phyloP scores from a whole-genome alignment of 2,888 invertebrate species.

The Ecdyonurus torrentis region DNA sequence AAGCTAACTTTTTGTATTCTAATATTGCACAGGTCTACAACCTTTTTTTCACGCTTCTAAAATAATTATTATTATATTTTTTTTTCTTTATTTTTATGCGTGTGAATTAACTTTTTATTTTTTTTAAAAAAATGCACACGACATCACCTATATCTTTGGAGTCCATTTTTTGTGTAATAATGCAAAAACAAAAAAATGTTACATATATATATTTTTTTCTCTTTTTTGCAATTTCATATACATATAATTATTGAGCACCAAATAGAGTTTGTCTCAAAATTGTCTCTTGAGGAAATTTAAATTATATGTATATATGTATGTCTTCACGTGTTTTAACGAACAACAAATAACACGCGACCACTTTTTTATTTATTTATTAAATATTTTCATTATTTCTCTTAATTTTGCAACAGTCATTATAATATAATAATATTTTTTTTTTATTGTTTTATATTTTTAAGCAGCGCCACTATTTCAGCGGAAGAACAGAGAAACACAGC shows the following conservation, averaged over 20 bases:
- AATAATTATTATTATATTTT: not conserved
- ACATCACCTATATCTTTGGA: not conserved
- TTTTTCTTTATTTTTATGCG: too few species aligned
- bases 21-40: constrained; percentile 16
- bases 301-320: not conserved
- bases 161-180: not conserved
- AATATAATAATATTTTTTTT: not conserved
- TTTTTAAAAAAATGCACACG: not conserved
- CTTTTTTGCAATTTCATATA: not conserved
- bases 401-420: not conserved
- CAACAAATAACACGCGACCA: constrained; percentile 2
- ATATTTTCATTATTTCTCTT: not conserved
- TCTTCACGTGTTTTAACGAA: not conserved
- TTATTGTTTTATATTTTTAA: not conserved
- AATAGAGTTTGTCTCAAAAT: not conserved
- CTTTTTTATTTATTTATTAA: not conserved
- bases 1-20: constrained; percentile 11
- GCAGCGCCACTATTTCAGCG: constrained; percentile 1
- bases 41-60: not conserved
- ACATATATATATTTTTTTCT: not conserved
- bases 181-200: too few species aligned
- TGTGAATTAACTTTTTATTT: too few species aligned
- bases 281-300: not conserved
- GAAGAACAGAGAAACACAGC: constrained; percentile 3
- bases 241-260: not conserved